These are phyloP conservation scores for Dipodomys spectabilis DNA, from an alignment of 2,113 vertebrate species.

Conservation along the genomic window DNA sequence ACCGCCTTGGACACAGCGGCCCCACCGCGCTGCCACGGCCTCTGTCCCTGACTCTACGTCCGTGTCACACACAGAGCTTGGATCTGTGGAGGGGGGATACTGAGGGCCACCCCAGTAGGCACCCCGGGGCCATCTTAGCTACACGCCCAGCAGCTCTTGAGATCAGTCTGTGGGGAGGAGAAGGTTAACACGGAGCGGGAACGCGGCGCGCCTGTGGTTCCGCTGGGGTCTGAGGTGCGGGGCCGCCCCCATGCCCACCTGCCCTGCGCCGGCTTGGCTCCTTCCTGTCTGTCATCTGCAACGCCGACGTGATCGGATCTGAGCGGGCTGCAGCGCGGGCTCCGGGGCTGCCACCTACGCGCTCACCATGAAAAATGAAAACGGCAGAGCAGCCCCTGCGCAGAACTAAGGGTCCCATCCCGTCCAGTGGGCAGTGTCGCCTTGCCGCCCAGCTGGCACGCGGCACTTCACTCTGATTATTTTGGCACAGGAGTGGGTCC, in stretches of 20 bases:
- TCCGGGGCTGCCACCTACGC: fast-evolving
- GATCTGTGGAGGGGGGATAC: background rate
- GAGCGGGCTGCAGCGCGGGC: fast-evolving
- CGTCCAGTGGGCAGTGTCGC: background rate
- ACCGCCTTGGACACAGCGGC: background rate
- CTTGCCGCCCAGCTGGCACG: background rate
- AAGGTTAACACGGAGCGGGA: background rate
- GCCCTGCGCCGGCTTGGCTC: background rate
- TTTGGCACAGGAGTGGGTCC: conserved; percentile 44
- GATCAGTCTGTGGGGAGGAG: too few species aligned
- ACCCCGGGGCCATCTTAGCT: too few species aligned
- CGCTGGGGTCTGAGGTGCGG: background rate
- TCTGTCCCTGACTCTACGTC: too few species aligned
- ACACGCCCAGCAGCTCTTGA: background rate
- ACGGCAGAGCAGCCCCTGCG: background rate
- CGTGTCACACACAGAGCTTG: too few species aligned
- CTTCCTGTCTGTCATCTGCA: background rate
- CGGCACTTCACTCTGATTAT: conserved; percentile 11
- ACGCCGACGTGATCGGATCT: background rate
- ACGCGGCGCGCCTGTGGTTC: fast-evolving
- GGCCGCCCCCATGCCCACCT: background rate
- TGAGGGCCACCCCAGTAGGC: fast-evolving
- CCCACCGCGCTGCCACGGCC: too few species aligned
- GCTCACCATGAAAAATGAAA: background rate
- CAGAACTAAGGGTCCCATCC: background rate